A percentile compares a stretch with the other conserved stretches of the same genome.
Evolutionary conservation across 2,797 vertebrate species (phyloP).

Genomic region (Chaunax sp.): DNA sequence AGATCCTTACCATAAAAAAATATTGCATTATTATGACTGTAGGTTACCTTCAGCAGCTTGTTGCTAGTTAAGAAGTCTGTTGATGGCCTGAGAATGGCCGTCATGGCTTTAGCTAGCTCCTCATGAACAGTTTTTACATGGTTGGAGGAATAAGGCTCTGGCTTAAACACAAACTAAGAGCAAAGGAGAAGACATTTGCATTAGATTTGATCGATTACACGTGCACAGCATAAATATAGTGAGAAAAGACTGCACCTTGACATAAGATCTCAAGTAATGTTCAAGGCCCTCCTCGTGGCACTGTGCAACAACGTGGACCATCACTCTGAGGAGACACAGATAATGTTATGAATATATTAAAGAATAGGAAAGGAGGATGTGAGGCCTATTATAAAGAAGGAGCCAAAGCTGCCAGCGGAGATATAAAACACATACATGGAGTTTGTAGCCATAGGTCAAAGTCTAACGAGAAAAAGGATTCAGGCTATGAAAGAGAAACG

Average conservation of each 20-base stretch:
- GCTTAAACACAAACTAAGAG: conserved; percentile 93
- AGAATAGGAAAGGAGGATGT: neutral
- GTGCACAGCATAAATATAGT: neutral
- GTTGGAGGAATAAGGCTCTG: conserved; percentile 86
- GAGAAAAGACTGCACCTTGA: conserved; percentile 86
- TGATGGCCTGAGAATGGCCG: conserved; percentile 95
- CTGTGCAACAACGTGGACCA: conserved; percentile 97
- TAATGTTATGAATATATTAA: conserved; percentile 2
- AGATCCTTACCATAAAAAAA: too few species aligned
- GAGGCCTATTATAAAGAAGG: neutral
- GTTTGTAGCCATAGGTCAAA: conserved; percentile 20
- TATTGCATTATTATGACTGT: neutral
- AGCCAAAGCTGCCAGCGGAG: neutral
- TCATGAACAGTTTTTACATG: conserved; percentile 90
- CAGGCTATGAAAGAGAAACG: conserved; percentile 2
- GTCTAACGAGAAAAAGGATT: conserved; percentile 28
- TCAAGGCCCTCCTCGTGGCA: conserved; percentile 98
- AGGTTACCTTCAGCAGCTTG: conserved; percentile 95
- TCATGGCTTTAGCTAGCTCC: conserved; percentile 97
- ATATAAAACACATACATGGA: neutral
- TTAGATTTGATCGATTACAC: rapidly evolving
- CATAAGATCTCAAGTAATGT: conserved; percentile 94
- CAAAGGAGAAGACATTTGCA: neutral
- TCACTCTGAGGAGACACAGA: conserved; percentile 85
- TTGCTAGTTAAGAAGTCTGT: conserved; percentile 98